These are phyloP conservation scores for Holotrichia oblita DNA, from an alignment of 1,140 invertebrate species.

Conservation along the genomic window DNA sequence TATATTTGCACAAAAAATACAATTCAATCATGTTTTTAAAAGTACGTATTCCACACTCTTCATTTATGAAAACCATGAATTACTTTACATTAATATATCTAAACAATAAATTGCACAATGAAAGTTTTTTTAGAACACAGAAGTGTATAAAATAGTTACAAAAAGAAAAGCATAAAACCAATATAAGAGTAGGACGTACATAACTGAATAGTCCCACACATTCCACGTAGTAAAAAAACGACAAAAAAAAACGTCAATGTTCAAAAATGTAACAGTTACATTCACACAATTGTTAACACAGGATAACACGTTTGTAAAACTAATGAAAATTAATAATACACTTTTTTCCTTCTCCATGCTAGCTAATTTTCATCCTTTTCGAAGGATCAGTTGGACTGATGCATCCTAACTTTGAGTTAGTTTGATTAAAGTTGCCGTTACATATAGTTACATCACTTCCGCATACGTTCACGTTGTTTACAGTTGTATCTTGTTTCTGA, in stretches of 20 bases:
- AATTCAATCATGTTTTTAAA: neutral
- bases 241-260: neutral
- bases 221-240: neutral
- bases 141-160: constrained; percentile 1
- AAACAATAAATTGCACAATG: constrained; percentile 7
- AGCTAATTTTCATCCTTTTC: constrained; percentile 60
- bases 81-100: neutral
- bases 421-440: constrained; percentile 49
- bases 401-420: constrained; percentile 54
- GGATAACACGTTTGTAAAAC: constrained; percentile 13
- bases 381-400: constrained; percentile 57
- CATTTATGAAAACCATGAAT: neutral
- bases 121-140: neutral
- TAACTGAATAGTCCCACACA: neutral
- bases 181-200: neutral
- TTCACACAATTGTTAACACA: constrained; percentile 2
- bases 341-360: constrained; percentile 46
- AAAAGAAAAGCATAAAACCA: neutral
- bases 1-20: no score
- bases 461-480: constrained; percentile 57
- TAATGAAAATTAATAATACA: constrained; percentile 20
- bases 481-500: constrained; percentile 59
- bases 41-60: constrained; percentile 1
- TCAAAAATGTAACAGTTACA: neutral
- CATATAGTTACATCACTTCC: constrained; percentile 50